phyloP scores from a whole-genome alignment of 1,140 invertebrate genomes.

The Drosophila carrolli region DNA sequence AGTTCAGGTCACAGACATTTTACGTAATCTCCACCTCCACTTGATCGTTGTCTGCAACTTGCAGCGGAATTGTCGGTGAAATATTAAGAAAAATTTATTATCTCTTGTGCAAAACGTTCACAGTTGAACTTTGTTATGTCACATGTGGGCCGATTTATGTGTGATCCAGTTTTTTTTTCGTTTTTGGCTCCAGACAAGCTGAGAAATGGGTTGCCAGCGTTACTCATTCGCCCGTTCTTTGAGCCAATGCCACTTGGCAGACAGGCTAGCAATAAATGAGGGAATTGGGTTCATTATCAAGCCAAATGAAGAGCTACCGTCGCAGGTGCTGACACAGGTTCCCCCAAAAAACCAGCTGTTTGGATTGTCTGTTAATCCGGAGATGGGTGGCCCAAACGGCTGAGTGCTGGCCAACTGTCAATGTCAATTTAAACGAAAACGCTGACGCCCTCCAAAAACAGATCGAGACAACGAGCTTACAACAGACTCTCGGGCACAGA shows the following conservation, averaged over 20 bases:
- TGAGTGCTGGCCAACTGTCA: constrained; percentile 54
- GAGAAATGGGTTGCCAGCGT: neutral
- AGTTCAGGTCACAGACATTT: constrained; percentile 80
- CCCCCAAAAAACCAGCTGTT: constrained; percentile 25
- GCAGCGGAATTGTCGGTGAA: constrained; percentile 35
- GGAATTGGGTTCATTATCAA: constrained; percentile 53
- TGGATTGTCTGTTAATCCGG: neutral
- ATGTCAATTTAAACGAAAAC: constrained; percentile 75
- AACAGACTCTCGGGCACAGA: constrained; percentile 30
- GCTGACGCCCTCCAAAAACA: constrained; percentile 67
- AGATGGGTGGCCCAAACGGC: neutral
- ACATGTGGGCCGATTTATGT: constrained; percentile 63
- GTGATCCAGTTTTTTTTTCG: constrained; percentile 38
- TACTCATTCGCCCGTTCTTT: constrained; percentile 7
- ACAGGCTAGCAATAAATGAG: constrained; percentile 12
- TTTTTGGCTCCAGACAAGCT: neutral
- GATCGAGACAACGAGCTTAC: constrained; percentile 34
- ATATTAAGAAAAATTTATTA: constrained; percentile 65
- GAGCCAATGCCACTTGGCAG: constrained; percentile 4
- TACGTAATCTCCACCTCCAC: constrained; percentile 66
- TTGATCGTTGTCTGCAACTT: constrained; percentile 39
- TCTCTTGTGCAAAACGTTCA: constrained; percentile 74
- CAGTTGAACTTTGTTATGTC: constrained; percentile 80
- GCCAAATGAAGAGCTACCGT: constrained; percentile 28
- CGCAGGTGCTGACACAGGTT: constrained; percentile 33